These are phyloP conservation scores for Rhodophaea formosa DNA, from an alignment of 2,888 invertebrate genomes.

Conservation along the genomic window DNA sequence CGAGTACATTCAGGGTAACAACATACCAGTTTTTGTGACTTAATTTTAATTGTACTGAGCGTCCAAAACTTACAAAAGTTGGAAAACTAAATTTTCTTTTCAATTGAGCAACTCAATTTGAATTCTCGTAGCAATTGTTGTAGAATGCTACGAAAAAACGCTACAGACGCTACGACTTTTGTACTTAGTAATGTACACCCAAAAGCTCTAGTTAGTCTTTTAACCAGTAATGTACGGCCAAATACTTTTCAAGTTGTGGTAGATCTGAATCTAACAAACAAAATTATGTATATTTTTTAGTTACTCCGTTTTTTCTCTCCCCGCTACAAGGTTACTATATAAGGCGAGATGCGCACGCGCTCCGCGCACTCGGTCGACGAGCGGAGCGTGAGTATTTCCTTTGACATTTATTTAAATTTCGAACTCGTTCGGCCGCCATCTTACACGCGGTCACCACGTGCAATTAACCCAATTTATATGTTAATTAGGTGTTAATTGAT, in stretches of 20 bases:
- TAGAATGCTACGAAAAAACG: too few species aligned
- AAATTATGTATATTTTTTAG: conserved; percentile 2
- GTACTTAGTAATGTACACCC: too few species aligned
- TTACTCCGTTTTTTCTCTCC: neutral
- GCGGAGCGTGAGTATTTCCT: conserved; percentile 54
- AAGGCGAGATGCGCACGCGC: conserved; percentile 36
- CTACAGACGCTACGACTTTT: too few species aligned
- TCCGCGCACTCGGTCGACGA: conserved; percentile 48
- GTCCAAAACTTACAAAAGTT: too few species aligned
- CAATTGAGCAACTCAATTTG: too few species aligned
- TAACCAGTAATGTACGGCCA: neutral
- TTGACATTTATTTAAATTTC: conserved; percentile 20
- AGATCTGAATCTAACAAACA: neutral
- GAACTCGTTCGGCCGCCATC: conserved; percentile 26
- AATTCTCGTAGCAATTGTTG: too few species aligned
- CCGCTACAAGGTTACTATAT: conserved; percentile 38
- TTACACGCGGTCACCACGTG: conserved; percentile 24
- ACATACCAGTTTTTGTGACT: too few species aligned
- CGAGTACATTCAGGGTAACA: too few species aligned
- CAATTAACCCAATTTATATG: neutral
- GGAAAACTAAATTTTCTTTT: too few species aligned
- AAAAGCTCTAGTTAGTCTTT: too few species aligned
- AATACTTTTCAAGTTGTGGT: neutral
- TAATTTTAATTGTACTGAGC: too few species aligned
- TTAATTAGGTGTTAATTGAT: neutral